phyloP scores from a whole-genome alignment of 2,797 vertebrate genomes.

The Acanthurus leucopareius region DNA sequence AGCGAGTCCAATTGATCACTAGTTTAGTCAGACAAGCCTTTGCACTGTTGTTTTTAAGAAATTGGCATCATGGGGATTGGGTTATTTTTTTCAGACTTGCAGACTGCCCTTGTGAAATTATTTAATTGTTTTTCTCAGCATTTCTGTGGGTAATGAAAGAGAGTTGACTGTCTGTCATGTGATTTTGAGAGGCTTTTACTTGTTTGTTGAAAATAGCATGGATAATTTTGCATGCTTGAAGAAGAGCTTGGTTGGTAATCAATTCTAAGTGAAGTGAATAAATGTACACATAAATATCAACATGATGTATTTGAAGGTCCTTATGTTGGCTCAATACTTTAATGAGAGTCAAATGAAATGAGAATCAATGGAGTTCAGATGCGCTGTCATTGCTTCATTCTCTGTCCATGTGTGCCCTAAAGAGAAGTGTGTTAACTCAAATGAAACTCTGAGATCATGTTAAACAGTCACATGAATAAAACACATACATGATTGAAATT shows the following conservation, averaged over 20 bases:
- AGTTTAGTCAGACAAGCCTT: constrained; percentile 38
- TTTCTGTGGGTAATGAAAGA: constrained; percentile 29
- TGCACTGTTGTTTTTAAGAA: constrained; percentile 50
- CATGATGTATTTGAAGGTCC: constrained; percentile 15
- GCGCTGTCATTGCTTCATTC: too few species aligned
- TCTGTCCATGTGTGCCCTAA: background rate
- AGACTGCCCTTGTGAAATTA: constrained; percentile 30
- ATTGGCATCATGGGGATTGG: constrained; percentile 31
- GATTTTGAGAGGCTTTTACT: constrained; percentile 18
- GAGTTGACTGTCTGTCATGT: background rate
- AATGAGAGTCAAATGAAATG: constrained; percentile 4
- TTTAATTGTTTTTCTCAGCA: constrained; percentile 25
- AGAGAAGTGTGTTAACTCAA: too few species aligned
- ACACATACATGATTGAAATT: background rate
- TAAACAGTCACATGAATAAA: background rate
- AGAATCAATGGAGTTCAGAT: too few species aligned
- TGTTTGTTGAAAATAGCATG: constrained; percentile 18
- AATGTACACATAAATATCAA: constrained; percentile 23
- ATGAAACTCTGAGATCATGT: too few species aligned
- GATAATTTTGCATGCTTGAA: background rate
- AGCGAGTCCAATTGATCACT: constrained; percentile 50
- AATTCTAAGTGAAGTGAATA: constrained; percentile 25
- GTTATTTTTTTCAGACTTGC: constrained; percentile 29
- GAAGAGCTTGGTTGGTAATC: constrained; percentile 26
- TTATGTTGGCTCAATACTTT: background rate